phyloP scores from a whole-genome alignment of 1,140 invertebrate species.

The Geopemphigus sp. region DNA sequence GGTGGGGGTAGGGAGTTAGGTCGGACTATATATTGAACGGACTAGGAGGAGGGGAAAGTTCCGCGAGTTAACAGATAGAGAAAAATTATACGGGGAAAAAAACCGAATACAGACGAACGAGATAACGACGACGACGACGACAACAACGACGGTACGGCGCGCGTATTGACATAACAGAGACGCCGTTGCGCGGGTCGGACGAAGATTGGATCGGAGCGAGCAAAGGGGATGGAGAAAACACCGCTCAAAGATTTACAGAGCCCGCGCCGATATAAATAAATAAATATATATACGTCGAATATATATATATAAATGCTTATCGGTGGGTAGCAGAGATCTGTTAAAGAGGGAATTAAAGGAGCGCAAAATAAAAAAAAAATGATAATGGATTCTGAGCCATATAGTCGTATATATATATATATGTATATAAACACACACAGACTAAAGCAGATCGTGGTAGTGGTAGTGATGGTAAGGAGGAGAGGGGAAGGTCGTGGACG shows the following conservation, averaged over 20 bases:
- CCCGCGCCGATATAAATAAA: not conserved
- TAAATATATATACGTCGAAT: not conserved
- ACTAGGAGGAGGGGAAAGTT: too few species aligned
- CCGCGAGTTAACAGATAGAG: not conserved
- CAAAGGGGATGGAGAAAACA: too few species aligned
- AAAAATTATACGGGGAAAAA: not conserved
- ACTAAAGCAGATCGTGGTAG: too few species aligned
- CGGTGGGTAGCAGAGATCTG: slow-evolving; percentile 39
- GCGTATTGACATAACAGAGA: slow-evolving; percentile 28
- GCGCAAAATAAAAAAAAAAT: slow-evolving; percentile 13
- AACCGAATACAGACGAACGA: not conserved
- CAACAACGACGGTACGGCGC: too few species aligned
- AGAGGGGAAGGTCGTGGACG: not conserved
- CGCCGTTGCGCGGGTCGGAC: not conserved
- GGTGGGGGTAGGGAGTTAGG: too few species aligned
- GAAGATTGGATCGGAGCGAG: too few species aligned
- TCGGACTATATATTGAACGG: too few species aligned
- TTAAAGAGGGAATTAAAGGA: slow-evolving; percentile 44
- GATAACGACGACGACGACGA: slow-evolving; percentile 9
- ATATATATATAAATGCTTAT: slow-evolving; percentile 29
- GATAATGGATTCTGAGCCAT: slow-evolving; percentile 21
- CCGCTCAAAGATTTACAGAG: slow-evolving; percentile 33
- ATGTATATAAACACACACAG: not conserved
- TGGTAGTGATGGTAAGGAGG: too few species aligned
- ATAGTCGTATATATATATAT: not conserved